Percentiles rank a stretch among this genome's conserved stretches.
Evolutionary conservation across 2,113 vertebrate genomes (phyloP).

Genomic region (Cheirogaleus medius): DNA sequence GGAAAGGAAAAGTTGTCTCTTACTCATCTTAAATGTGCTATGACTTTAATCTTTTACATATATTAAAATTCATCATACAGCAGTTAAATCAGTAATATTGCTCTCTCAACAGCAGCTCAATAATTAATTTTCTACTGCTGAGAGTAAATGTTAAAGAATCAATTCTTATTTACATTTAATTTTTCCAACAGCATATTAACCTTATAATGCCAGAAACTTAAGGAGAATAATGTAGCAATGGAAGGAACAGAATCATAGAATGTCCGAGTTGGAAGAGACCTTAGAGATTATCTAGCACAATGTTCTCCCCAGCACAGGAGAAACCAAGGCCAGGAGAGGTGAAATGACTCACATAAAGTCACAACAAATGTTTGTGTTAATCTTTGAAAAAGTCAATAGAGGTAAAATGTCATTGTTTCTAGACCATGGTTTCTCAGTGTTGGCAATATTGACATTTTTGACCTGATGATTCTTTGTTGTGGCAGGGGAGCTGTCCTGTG

Average conservation of each 20-base stretch:
- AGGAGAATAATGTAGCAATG: neutral
- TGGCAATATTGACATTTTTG: neutral
- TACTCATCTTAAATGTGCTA: neutral
- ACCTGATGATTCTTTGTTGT: neutral
- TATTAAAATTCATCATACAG: slow-evolving; percentile 19
- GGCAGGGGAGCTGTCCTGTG: neutral
- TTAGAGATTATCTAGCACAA: neutral
- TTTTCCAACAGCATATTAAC: neutral
- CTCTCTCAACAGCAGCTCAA: slow-evolving; percentile 14
- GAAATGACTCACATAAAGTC: neutral
- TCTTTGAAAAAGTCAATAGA: neutral
- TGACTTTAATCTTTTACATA: slow-evolving; percentile 1
- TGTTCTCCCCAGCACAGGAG: neutral
- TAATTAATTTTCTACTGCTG: slow-evolving; percentile 42
- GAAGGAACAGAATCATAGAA: neutral
- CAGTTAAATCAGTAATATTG: slow-evolving; percentile 15
- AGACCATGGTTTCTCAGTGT: neutral
- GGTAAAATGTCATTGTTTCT: neutral
- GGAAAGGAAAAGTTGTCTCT: neutral
- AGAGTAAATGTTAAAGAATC: slow-evolving; percentile 43
- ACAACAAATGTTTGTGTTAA: neutral
- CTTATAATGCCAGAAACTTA: neutral
- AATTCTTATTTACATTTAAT: slow-evolving; percentile 36
- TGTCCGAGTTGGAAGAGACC: neutral
- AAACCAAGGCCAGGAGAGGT: neutral